Evolutionary conservation across 2,797 vertebrate genomes (phyloP).

Genomic region (Propithecus perrieri): DNA sequence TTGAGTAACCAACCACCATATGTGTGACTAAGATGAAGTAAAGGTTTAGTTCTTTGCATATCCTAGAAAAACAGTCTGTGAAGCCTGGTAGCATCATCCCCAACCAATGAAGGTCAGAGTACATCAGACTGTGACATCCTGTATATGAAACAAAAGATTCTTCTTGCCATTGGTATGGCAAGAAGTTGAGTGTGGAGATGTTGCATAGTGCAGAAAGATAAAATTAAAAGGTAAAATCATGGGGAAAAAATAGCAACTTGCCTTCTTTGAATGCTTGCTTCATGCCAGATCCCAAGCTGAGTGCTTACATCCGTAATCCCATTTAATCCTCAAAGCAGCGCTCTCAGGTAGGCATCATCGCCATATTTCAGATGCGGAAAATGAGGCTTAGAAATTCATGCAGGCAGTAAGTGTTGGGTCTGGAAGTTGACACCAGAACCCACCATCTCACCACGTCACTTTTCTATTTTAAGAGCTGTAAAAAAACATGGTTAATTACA

Average conservation of each 20-base stretch:
- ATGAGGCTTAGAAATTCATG: not conserved
- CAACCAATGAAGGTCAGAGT: not conserved
- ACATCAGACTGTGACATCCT: fast-evolving
- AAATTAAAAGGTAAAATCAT: not conserved
- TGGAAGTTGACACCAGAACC: not conserved
- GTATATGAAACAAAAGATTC: not conserved
- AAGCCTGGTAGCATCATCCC: not conserved
- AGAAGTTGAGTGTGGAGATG: not conserved
- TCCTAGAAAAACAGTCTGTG: not conserved
- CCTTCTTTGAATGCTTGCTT: not conserved
- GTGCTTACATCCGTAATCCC: not conserved
- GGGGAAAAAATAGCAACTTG: not conserved
- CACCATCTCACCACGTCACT: too few relatives aligned
- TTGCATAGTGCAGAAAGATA: not conserved
- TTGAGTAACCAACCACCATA: not conserved
- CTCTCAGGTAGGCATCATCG: not conserved
- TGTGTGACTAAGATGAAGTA: not conserved
- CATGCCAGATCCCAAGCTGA: not conserved
- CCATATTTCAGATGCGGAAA: not conserved
- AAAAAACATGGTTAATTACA: not conserved
- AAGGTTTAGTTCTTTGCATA: not conserved
- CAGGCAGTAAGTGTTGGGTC: not conserved
- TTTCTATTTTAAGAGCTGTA: not conserved
- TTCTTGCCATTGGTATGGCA: not conserved
- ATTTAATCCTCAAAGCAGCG: not conserved